A percentile compares a stretch with the other conserved stretches of the same genome.
Conservation (phyloP, 2,113 vertebrate species). For the Xiphorhynchus elegans region DNA sequence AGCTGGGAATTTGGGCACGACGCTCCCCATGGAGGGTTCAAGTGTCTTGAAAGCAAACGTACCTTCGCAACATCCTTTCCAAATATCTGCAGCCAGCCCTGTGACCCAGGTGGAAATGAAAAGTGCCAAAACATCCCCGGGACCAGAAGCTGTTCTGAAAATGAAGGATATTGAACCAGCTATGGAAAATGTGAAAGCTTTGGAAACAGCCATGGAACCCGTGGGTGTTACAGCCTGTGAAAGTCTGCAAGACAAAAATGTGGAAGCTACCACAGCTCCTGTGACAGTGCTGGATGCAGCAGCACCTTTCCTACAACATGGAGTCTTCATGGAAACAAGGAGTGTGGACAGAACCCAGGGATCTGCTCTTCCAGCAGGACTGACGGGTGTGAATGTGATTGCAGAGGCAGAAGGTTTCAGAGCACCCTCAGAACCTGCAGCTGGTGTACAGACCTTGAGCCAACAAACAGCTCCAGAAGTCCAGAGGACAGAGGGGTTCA, state of each 20-base stretch:
- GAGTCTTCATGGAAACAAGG: neutral
- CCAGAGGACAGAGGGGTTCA: neutral
- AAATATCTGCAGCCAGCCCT: neutral
- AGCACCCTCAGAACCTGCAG: neutral
- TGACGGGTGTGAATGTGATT: neutral
- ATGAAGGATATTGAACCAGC: neutral
- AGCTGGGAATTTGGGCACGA: neutral
- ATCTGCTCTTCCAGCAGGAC: neutral
- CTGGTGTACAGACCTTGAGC: rapidly evolving
- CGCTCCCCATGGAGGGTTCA: rapidly evolving
- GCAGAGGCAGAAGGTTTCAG: neutral
- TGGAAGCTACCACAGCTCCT: neutral
- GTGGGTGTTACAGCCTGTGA: neutral
- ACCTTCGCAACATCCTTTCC: neutral
- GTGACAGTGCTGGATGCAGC: neutral
- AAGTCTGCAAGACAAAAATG: neutral
- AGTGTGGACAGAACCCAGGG: neutral
- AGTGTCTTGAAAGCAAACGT: neutral
- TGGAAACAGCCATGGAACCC: neutral
- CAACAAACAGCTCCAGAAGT: neutral
- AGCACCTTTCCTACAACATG: neutral
- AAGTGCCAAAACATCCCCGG: neutral
- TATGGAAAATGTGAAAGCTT: neutral
- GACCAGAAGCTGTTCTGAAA: neutral
- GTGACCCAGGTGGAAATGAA: neutral